Evolutionary conservation across 2,888 invertebrate genomes (phyloP).

Genomic region (Acheta domesticus): DNA sequence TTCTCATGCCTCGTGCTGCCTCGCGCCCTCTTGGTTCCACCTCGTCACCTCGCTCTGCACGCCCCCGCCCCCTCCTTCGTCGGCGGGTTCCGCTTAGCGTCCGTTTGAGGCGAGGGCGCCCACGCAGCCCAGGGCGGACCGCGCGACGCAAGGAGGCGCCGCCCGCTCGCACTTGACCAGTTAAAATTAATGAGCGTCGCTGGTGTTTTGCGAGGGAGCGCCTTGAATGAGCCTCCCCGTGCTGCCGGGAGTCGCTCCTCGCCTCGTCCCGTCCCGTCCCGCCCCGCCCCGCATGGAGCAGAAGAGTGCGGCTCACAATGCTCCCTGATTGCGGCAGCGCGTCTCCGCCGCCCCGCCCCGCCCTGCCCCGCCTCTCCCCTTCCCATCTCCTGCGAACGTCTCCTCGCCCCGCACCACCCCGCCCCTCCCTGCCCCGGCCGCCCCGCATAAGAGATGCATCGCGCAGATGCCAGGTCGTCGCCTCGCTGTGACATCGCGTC

Average conservation of each 20-base stretch:
- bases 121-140: no score
- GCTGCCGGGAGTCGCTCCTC: not conserved
- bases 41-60: no score
- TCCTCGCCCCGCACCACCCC: not conserved
- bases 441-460: not conserved
- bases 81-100: not conserved
- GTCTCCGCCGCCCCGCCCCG: not conserved
- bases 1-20: no score
- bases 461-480: no score
- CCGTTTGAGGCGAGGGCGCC: not conserved
- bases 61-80: no score
- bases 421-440: not conserved
- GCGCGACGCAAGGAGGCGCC: not conserved
- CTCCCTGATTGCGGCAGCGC: not conserved
- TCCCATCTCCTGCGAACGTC: not conserved
- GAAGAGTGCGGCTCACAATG: not conserved
- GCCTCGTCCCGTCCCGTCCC: not conserved
- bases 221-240: not conserved
- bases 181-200: conserved; percentile 8
- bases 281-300: not conserved
- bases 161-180: not conserved
- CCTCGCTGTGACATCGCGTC: no score
- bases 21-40: no score
- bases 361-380: not conserved
- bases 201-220: not conserved